phyloP scores from a whole-genome alignment of 2,797 vertebrate species.

The Sebastes kiyomatsui region DNA sequence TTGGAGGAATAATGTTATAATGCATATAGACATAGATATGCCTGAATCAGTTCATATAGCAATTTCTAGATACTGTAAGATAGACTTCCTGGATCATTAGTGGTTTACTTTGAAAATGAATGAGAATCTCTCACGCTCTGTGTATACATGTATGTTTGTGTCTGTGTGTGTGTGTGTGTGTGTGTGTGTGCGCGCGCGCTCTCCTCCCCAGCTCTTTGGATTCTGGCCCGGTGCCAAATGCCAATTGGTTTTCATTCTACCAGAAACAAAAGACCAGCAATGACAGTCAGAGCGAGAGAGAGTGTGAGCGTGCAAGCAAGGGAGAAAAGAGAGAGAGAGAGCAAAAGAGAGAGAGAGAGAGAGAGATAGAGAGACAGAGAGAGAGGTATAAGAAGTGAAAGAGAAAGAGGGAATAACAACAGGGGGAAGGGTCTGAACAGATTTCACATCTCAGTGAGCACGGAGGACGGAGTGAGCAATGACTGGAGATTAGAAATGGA shows the following conservation, averaged over 20 bases:
- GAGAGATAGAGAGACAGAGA: not conserved
- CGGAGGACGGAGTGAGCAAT: constrained; percentile 38
- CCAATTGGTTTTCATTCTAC: constrained; percentile 69
- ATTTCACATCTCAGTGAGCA: constrained; percentile 58
- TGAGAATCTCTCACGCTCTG: not conserved
- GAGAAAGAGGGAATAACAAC: constrained; percentile 2
- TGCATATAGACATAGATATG: not conserved
- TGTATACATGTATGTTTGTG: not conserved
- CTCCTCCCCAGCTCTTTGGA: constrained; percentile 21
- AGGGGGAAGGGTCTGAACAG: constrained; percentile 10
- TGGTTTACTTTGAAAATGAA: not conserved
- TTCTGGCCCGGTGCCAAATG: constrained; percentile 63
- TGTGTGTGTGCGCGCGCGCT: not conserved
- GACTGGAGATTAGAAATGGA: constrained; percentile 47
- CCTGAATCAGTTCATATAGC: not conserved
- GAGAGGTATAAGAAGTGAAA: constrained; percentile 9
- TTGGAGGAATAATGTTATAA: not conserved
- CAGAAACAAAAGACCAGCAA: constrained; percentile 74
- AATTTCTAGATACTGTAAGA: not conserved
- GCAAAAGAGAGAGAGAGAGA: not conserved
- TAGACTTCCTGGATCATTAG: not conserved
- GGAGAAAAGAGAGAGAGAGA: not conserved
- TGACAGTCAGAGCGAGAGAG: constrained; percentile 17
- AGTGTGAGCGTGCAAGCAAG: not conserved
- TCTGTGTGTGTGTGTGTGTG: not conserved